A percentile compares a stretch with the other conserved stretches of the same genome.
These are phyloP conservation scores for Watsonalla binaria DNA, from an alignment of 2,888 invertebrate genomes.

Conservation along the genomic window DNA sequence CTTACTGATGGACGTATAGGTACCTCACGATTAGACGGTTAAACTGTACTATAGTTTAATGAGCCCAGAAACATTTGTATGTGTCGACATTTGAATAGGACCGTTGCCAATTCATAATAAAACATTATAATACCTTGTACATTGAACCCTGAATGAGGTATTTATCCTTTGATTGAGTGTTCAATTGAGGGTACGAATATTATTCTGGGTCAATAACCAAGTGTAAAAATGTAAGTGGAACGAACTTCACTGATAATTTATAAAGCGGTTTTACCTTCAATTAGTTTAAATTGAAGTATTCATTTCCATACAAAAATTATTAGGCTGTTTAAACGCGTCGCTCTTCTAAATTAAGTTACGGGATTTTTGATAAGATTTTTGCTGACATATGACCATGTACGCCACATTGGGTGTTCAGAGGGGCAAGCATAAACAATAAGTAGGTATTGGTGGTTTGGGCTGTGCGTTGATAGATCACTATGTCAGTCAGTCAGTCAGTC, in stretches of 20 bases:
- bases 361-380: too few species aligned
- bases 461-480: too few species aligned
- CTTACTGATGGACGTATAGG: neutral
- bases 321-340: too few species aligned
- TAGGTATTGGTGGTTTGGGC: too few species aligned
- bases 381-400: too few species aligned
- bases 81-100: conserved; percentile 39
- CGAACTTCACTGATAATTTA: neutral
- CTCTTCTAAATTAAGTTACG: too few species aligned
- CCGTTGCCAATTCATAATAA: conserved; percentile 32
- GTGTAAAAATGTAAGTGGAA: neutral
- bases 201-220: neutral
- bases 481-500: too few species aligned
- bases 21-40: neutral
- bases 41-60: conserved; percentile 19
- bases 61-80: conserved; percentile 37
- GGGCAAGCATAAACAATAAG: too few species aligned
- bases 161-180: neutral
- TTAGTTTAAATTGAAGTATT: too few species aligned
- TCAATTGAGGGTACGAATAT: neutral
- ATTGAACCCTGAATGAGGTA: conserved; percentile 10
- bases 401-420: too few species aligned
- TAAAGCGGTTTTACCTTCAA: neutral
- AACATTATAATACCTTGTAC: conserved; percentile 19
- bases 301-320: too few species aligned